These are phyloP conservation scores for Triplophysa bombifrons DNA, from an alignment of 2,797 vertebrate species.

Conservation along the genomic window DNA sequence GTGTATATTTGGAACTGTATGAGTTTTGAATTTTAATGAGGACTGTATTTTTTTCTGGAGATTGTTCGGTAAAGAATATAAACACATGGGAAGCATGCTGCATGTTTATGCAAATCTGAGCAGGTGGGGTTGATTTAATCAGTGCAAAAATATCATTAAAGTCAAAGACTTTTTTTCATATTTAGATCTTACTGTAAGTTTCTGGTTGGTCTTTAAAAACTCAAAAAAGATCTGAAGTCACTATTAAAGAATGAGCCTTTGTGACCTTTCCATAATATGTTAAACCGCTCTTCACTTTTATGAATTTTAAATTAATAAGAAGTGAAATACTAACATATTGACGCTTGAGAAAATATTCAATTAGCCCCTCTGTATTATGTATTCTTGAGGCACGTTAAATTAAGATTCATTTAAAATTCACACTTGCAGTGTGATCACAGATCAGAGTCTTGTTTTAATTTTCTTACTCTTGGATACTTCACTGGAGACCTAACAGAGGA, in stretches of 20 bases:
- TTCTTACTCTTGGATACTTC: constrained; percentile 40
- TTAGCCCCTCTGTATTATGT: constrained; percentile 39
- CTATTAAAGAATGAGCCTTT: constrained; percentile 12
- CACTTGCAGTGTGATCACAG: constrained; percentile 50
- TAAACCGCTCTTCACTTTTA: constrained; percentile 19
- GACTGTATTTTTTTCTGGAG: constrained; percentile 2
- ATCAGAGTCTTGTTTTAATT: constrained; percentile 48
- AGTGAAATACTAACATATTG: constrained; percentile 38
- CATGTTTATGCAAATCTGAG: constrained; percentile 38
- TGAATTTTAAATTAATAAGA: constrained; percentile 31
- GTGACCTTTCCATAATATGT: constrained; percentile 18
- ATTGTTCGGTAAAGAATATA: constrained; percentile 4
- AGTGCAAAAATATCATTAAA: not conserved
- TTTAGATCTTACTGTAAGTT: not conserved
- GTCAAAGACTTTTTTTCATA: not conserved
- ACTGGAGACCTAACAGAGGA: constrained; percentile 40
- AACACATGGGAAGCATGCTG: constrained; percentile 1
- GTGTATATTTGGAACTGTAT: constrained; percentile 54
- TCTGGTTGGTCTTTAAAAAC: not conserved
- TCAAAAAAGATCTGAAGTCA: not conserved
- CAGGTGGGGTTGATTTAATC: not conserved
- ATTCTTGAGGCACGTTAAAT: constrained; percentile 44
- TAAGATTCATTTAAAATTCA: constrained; percentile 50
- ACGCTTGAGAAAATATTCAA: constrained; percentile 44
- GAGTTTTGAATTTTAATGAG: constrained; percentile 47